Conservation (phyloP, 1,140 invertebrate species). For the Manduca sexta region DNA sequence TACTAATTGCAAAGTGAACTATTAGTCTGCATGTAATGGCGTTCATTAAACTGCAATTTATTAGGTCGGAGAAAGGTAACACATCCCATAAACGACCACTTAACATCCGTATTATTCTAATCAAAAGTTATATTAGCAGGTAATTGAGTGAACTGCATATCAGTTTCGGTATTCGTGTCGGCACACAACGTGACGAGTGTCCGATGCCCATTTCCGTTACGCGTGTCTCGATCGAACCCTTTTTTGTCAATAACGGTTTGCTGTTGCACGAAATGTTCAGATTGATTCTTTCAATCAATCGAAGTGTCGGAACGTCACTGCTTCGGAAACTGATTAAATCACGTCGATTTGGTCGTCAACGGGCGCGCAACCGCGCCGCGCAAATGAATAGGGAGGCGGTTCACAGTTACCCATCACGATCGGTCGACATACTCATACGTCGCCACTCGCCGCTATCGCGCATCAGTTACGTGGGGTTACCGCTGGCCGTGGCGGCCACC, state of each 20-base stretch:
- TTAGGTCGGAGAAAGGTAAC: conserved; percentile 24
- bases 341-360: conserved; percentile 53
- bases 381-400: conserved; percentile 31
- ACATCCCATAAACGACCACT: conserved; percentile 27
- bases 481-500: neutral
- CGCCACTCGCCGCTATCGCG: conserved; percentile 33
- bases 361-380: conserved; percentile 4
- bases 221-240: conserved; percentile 62
- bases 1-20: neutral
- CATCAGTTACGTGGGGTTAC: conserved; percentile 21
- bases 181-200: conserved; percentile 57
- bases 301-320: conserved; percentile 53
- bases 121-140: conserved; percentile 43
- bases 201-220: conserved; percentile 66
- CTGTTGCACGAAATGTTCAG: conserved; percentile 54
- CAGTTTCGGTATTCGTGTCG: conserved; percentile 64
- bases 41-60: conserved; percentile 14
- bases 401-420: conserved; percentile 36
- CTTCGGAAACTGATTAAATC: conserved; percentile 63
- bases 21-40: conserved; percentile 11
- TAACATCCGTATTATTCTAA: conserved; percentile 35
- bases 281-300: conserved; percentile 68
- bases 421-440: conserved; percentile 35
- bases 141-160: conserved; percentile 62
- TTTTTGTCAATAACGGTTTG: conserved; percentile 66